phyloP scores from a whole-genome alignment of 2,888 invertebrate species.

The Torymus auratus region DNA sequence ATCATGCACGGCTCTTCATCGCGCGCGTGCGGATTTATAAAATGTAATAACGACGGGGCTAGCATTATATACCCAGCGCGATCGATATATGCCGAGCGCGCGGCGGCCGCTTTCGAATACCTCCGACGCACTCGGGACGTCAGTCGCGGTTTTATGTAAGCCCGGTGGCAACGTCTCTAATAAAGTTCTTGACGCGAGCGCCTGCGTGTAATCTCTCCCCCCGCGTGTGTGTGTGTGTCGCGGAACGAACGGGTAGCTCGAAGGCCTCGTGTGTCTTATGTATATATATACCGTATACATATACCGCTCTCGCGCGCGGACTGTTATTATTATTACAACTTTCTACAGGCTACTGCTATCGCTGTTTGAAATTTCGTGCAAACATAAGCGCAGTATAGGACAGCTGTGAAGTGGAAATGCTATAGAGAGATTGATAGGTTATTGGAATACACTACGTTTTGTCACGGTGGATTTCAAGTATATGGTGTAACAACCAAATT shows the following conservation, averaged over 20 bases:
- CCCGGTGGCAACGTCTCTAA: constrained; percentile 51
- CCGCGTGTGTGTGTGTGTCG: neutral
- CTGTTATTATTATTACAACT: constrained; percentile 6
- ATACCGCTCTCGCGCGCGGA: neutral
- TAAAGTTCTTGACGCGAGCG: constrained; percentile 52
- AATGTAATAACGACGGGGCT: neutral
- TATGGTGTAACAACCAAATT: no score
- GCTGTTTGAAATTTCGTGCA: neutral
- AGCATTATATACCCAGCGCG: neutral
- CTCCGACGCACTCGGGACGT: constrained; percentile 40
- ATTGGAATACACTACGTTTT: no score
- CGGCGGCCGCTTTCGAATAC: constrained; percentile 42
- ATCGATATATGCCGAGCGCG: neutral
- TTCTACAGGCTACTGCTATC: constrained; percentile 5
- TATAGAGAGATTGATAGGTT: no score
- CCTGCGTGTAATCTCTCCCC: constrained; percentile 26
- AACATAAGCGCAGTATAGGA: neutral
- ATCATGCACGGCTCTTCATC: neutral
- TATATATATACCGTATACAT: no score
- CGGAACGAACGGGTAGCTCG: neutral
- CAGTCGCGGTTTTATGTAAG: constrained; percentile 41
- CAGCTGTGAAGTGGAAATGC: no score
- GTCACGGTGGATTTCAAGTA: no score
- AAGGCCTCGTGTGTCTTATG: neutral
- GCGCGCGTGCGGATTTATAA: no score